phyloP scores from a whole-genome alignment of 1,140 invertebrate species.

The Procambarus virginalis region DNA sequence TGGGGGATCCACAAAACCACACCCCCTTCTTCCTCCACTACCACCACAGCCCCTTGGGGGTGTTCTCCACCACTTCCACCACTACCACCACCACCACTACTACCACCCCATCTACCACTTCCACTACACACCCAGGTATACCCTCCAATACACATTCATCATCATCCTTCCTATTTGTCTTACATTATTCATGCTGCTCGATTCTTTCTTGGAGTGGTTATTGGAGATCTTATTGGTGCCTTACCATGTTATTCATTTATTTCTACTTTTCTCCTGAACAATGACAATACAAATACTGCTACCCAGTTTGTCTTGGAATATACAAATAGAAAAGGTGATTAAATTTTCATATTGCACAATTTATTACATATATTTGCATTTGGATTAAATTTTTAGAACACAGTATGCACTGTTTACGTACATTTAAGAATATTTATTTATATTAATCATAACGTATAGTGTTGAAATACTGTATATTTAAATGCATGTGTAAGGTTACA shows the following conservation, averaged over 20 bases:
- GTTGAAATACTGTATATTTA: no score
- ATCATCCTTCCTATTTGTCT: conserved; percentile 15
- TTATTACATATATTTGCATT: no score
- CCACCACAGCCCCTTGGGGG: conserved; percentile 59
- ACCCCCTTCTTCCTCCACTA: conserved; percentile 47
- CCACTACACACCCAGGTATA: conserved; percentile 38
- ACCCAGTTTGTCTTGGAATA: no score
- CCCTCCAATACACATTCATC: not conserved
- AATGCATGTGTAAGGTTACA: conserved; percentile 1
- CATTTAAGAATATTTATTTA: no score
- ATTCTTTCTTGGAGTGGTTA: conserved; percentile 18
- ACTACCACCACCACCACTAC: conserved; percentile 60
- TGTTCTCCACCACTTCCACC: conserved; percentile 57
- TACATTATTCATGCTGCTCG: conserved; percentile 33
- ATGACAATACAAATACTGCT: no score
- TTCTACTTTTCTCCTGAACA: no score
- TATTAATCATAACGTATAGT: no score
- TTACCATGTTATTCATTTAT: not conserved
- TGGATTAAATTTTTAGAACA: no score
- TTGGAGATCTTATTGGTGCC: conserved; percentile 24
- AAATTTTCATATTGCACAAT: no score
- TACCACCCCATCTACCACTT: conserved; percentile 49
- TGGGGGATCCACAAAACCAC: conserved; percentile 57
- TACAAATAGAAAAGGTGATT: no score
- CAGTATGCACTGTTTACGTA: no score